Evolutionary conservation across 2,888 invertebrate species (phyloP).

Genomic region (Aspidiotus rigidus): DNA sequence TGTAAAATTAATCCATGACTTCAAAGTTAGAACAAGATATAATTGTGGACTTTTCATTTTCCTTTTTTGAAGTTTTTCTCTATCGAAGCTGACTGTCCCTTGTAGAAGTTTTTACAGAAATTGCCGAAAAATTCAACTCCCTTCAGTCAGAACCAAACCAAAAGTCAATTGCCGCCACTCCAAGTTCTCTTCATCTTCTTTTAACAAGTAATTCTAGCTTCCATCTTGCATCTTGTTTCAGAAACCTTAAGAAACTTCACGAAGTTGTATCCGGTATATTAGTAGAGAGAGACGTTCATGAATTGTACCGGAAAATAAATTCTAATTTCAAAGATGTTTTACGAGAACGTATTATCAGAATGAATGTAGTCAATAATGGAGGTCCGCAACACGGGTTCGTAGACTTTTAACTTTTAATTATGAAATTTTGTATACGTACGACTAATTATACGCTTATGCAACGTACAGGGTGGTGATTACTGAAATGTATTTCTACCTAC

Average conservation of each 20-base stretch:
- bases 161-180: too few species aligned
- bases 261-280: slow-evolving; percentile 81
- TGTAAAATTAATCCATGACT: too few species aligned
- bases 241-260: slow-evolving; percentile 72
- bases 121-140: too few species aligned
- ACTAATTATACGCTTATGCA: background rate
- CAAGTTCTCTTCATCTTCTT: too few species aligned
- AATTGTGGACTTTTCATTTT: too few species aligned
- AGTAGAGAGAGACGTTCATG: slow-evolving; percentile 51
- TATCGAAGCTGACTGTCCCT: too few species aligned
- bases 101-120: too few species aligned
- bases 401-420: background rate
- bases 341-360: slow-evolving; percentile 68
- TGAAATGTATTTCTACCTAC: slow-evolving; percentile 81
- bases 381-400: slow-evolving; percentile 81
- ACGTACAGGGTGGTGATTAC: slow-evolving; percentile 66
- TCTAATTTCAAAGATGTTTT: slow-evolving; percentile 77
- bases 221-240: slow-evolving; percentile 39
- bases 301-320: slow-evolving; percentile 68
- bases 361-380: slow-evolving; percentile 90
- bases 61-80: too few species aligned
- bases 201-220: slow-evolving; percentile 36
- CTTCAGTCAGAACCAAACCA: too few species aligned
- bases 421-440: background rate
- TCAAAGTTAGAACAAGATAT: too few species aligned